phyloP scores from a whole-genome alignment of 2,888 invertebrate species.

The Ophion costatus region DNA sequence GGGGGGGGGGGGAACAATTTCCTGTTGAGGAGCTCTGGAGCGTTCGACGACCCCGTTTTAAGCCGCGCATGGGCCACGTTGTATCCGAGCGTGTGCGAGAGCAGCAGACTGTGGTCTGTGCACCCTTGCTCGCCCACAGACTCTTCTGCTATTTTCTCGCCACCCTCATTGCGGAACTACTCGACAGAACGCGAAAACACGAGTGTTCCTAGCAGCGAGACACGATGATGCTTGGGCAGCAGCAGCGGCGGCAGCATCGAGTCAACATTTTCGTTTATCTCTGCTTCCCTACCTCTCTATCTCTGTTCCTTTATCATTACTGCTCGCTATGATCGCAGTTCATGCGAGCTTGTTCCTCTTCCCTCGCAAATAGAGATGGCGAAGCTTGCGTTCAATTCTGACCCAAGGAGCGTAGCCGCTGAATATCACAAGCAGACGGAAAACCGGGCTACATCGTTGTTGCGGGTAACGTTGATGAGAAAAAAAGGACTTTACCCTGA shows the following conservation, averaged over 20 bases:
- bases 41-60: constrained; percentile 62
- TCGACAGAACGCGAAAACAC: constrained; percentile 25
- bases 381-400: neutral
- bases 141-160: constrained; percentile 31
- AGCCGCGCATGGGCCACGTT: constrained; percentile 30
- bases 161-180: neutral
- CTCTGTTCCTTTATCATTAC: neutral
- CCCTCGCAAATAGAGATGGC: neutral
- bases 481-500: neutral
- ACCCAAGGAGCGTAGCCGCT: neutral
- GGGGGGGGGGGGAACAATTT: constrained; percentile 40
- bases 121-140: constrained; percentile 36
- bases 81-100: constrained; percentile 52
- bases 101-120: constrained; percentile 2
- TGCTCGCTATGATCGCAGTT: constrained; percentile 23
- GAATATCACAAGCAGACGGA: neutral
- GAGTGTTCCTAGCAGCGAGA: constrained; percentile 24
- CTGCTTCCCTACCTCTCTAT: neutral
- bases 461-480: neutral
- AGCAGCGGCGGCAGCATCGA: constrained; percentile 11
- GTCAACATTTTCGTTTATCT: constrained; percentile 57
- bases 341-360: constrained; percentile 36
- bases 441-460: neutral
- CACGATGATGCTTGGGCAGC: constrained; percentile 2
- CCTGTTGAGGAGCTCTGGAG: constrained; percentile 53